A percentile compares a stretch with the other conserved stretches of the same genome.
These are phyloP conservation scores for Hozukius guyotensis DNA, from an alignment of 2,797 vertebrate species.

Conservation along the genomic window DNA sequence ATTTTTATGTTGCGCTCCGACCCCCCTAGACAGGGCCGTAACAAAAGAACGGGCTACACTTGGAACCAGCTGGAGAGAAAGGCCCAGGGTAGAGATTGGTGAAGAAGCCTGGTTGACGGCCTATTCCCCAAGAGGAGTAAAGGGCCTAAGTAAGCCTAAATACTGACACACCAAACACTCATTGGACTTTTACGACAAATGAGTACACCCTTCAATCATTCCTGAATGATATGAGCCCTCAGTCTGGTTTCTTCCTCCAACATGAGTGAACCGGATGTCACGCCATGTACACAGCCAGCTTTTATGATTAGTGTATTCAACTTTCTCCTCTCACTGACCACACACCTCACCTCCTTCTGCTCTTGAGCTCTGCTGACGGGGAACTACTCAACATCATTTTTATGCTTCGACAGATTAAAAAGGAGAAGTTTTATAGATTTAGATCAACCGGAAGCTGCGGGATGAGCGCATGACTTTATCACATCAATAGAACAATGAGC, in stretches of 20 bases:
- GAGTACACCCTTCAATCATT: too few species aligned
- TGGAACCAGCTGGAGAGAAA: too few species aligned
- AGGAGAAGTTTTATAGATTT: background rate
- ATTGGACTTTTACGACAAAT: background rate
- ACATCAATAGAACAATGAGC: slow-evolving; percentile 1
- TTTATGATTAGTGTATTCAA: background rate
- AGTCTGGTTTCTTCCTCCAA: background rate
- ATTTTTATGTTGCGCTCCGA: too few species aligned
- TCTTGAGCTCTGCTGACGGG: background rate
- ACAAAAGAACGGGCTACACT: too few species aligned
- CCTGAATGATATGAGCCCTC: background rate
- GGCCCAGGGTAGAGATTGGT: too few species aligned
- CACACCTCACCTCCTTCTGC: background rate
- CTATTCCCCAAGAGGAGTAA: too few species aligned
- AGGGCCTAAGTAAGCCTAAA: too few species aligned
- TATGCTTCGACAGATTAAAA: background rate
- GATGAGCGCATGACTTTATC: background rate
- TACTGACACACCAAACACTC: background rate
- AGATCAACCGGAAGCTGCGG: background rate
- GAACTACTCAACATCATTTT: background rate
- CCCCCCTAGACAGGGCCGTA: too few species aligned
- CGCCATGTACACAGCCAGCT: background rate
- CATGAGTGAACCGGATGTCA: background rate
- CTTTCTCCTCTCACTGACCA: background rate
- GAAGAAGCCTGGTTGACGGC: too few species aligned